A percentile compares a stretch with the other conserved stretches of the same genome.
phyloP scores from a whole-genome alignment of 2,797 vertebrate species.

The Enteromius anoplus region DNA sequence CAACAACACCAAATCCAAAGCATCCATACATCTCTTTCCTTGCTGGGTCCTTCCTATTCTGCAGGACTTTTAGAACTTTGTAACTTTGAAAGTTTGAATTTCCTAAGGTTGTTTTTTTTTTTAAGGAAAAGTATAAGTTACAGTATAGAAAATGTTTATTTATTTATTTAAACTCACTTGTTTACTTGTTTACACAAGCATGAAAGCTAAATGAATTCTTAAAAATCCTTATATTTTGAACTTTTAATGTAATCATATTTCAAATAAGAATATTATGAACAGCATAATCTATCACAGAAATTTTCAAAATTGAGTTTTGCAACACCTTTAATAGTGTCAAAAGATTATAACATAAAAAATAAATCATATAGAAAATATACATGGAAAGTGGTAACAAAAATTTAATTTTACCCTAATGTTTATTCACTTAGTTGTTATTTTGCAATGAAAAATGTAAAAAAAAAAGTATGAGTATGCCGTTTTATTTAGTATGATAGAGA shows the following conservation, averaged over 20 bases:
- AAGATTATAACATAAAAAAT: not conserved
- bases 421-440: not conserved
- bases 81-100: conserved; percentile 17
- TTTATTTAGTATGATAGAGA: not conserved
- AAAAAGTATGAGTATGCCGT: not conserved
- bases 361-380: not conserved
- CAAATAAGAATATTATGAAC: not conserved
- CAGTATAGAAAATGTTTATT: not conserved
- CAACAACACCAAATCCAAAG: conserved; percentile 38
- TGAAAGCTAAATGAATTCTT: not conserved
- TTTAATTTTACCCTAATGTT: not conserved
- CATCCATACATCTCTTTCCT: conserved; percentile 7
- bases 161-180: conserved; percentile 27
- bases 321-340: not conserved
- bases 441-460: not conserved
- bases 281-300: not conserved
- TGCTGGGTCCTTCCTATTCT: not conserved
- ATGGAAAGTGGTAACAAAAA: not conserved
- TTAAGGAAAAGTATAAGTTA: not conserved
- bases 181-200: conserved; percentile 17
- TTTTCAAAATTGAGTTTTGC: not conserved
- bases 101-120: not conserved
- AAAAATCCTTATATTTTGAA: not conserved
- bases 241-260: not conserved
- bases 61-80: not conserved